Percentiles rank a stretch among this genome's conserved stretches.
These are phyloP conservation scores for Mimachlamys varia DNA, from an alignment of 2,888 invertebrate genomes.

Conservation along the genomic window DNA sequence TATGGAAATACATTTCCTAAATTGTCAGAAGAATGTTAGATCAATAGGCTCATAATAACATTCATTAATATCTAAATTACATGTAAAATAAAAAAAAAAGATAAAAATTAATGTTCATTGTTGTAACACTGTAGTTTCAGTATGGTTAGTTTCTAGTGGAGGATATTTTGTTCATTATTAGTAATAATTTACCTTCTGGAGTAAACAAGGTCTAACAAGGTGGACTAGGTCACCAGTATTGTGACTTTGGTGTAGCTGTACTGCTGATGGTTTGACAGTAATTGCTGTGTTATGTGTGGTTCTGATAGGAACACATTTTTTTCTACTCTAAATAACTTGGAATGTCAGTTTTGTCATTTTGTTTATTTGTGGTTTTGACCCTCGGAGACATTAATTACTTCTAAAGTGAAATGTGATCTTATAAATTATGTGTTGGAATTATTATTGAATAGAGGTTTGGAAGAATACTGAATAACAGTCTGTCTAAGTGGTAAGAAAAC, in stretches of 20 bases:
- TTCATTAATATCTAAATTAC: neutral
- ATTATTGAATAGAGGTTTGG: neutral
- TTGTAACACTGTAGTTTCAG: neutral
- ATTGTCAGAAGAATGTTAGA: no score
- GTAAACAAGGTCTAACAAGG: neutral
- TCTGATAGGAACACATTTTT: neutral
- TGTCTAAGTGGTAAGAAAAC: no score
- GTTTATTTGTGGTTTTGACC: neutral
- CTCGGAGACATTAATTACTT: neutral
- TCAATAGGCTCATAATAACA: neutral
- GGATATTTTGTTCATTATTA: slow-evolving; percentile 11
- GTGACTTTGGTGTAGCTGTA: neutral
- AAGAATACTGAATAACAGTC: neutral
- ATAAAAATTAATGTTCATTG: no score
- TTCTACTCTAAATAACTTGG: neutral
- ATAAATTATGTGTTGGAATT: neutral
- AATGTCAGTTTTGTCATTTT: neutral
- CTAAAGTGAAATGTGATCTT: neutral
- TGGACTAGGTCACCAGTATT: neutral
- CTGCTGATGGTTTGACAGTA: neutral
- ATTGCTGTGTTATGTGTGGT: neutral
- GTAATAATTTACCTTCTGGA: neutral
- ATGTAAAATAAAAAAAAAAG: neutral
- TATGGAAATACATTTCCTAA: no score
- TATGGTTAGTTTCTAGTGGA: neutral